phyloP scores from a whole-genome alignment of 2,888 invertebrate genomes.

The Cantharis rustica region DNA sequence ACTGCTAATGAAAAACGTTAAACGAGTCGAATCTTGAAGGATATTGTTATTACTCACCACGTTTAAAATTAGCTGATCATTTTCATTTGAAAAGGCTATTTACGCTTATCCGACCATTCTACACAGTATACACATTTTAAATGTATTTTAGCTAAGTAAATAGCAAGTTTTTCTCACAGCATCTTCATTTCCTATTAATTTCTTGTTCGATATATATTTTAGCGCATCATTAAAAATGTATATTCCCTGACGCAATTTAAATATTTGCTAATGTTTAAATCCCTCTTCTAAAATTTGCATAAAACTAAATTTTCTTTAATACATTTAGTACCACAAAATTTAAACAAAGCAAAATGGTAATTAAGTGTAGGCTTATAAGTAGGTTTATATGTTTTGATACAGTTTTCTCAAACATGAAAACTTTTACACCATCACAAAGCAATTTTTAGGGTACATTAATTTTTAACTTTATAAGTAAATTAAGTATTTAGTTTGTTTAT shows the following conservation, averaged over 20 bases:
- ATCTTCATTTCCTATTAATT: neutral
- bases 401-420: neutral
- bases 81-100: neutral
- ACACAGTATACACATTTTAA: neutral
- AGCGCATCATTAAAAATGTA: neutral
- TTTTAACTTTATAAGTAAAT: neutral
- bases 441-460: neutral
- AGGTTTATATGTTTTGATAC: neutral
- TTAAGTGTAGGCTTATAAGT: neutral
- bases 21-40: neutral
- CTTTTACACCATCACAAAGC: neutral
- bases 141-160: neutral
- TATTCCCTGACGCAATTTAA: neutral
- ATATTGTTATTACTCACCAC: neutral
- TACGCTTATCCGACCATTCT: neutral
- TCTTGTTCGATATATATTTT: neutral
- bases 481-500: neutral
- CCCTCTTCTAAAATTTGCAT: neutral
- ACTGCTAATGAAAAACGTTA: neutral
- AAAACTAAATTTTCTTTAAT: neutral
- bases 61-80: neutral
- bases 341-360: neutral
- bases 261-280: neutral
- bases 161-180: neutral
- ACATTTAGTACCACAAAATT: neutral